phyloP scores from a whole-genome alignment of 2,797 vertebrate genomes.

The Allobates femoralis region DNA sequence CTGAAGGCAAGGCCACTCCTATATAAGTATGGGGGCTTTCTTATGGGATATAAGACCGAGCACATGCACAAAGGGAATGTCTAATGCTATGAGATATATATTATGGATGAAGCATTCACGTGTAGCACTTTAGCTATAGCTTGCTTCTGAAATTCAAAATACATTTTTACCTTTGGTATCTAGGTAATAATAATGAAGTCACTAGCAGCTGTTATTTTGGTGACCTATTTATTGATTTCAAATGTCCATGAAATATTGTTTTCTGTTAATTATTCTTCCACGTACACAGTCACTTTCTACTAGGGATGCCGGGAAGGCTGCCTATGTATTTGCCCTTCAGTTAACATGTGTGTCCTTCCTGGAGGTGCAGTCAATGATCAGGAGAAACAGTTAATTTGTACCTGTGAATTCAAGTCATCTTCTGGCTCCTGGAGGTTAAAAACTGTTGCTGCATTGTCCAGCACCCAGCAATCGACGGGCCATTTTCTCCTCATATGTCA shows the following conservation, averaged over 20 bases:
- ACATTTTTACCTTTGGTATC: background rate
- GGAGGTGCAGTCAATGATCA: background rate
- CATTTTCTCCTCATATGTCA: conserved; percentile 99
- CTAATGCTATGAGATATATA: background rate
- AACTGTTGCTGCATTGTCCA: conserved; percentile 92
- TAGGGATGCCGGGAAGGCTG: background rate
- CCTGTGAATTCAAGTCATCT: conserved; percentile 87
- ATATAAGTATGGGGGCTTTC: background rate
- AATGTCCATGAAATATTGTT: conserved; percentile 19
- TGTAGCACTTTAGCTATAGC: background rate
- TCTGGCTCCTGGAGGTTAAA: conserved; percentile 90
- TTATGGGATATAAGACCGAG: background rate
- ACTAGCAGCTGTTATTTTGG: too few species aligned
- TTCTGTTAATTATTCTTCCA: conserved; percentile 23
- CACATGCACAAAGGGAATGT: conserved; percentile 25
- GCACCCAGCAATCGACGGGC: conserved; percentile 94
- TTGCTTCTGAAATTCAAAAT: background rate
- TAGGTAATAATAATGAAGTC: too few species aligned
- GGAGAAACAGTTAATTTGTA: conserved; percentile 63
- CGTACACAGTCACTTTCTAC: background rate
- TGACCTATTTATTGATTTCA: conserved; percentile 9
- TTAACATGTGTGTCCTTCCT: background rate
- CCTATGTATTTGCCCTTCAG: background rate
- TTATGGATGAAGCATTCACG: background rate
- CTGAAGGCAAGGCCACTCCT: background rate